Percentiles rank a stretch among this genome's conserved stretches.
Conservation (phyloP, 2,113 vertebrate genomes). For the Cyanistes caeruleus region DNA sequence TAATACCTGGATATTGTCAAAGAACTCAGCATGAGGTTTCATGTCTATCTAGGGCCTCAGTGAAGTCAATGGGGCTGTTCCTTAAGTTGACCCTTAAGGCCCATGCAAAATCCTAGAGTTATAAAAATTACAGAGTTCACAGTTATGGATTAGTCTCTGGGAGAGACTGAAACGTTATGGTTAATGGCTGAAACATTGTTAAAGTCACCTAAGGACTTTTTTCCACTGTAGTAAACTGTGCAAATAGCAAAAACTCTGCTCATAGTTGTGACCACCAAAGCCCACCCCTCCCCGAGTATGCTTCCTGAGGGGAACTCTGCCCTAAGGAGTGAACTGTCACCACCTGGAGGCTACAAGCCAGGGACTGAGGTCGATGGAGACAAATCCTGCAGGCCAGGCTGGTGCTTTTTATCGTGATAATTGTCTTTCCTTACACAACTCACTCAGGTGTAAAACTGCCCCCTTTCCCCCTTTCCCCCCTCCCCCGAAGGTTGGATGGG, state of each 20-base stretch:
- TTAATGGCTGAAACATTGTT: neutral
- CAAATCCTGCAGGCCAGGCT: neutral
- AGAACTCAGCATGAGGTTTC: neutral
- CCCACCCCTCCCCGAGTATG: neutral
- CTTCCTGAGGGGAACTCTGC: neutral
- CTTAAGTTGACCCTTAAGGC: neutral
- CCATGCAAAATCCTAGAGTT: neutral
- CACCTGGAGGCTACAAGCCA: too few species aligned
- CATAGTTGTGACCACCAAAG: neutral
- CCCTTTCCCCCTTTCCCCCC: neutral
- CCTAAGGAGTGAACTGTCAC: neutral
- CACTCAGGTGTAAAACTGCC: neutral
- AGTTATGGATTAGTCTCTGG: neutral
- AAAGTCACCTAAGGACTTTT: neutral
- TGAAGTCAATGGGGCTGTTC: rapidly evolving
- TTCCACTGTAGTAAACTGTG: neutral
- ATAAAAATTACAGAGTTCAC: neutral
- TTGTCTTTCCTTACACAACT: neutral
- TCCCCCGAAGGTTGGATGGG: rapidly evolving
- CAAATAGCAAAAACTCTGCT: too few species aligned
- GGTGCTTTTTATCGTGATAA: neutral
- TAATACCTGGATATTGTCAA: neutral
- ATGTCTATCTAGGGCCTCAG: neutral
- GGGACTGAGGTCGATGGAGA: neutral
- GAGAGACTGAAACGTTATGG: neutral